These are phyloP conservation scores for Nesogale talazaci DNA, from an alignment of 2,113 vertebrate species.

Conservation along the genomic window DNA sequence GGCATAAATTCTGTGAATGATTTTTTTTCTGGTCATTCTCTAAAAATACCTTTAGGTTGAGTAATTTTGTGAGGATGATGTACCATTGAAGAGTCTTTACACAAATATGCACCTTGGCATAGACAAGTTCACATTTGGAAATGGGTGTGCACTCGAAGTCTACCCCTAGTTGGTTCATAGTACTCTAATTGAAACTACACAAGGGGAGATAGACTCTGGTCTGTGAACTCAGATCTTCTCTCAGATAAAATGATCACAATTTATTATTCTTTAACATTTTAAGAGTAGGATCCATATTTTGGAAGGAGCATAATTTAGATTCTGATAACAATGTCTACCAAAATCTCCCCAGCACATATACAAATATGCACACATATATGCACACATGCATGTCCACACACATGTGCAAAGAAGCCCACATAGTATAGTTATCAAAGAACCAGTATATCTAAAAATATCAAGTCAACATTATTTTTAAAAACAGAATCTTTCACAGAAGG, in stretches of 20 bases:
- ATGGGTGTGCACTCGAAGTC: neutral
- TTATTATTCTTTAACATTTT: neutral
- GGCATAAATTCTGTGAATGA: slow-evolving; percentile 42
- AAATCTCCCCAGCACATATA: neutral
- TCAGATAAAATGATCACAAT: neutral
- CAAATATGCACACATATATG: neutral
- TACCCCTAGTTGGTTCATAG: neutral
- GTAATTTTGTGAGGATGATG: neutral
- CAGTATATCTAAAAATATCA: neutral
- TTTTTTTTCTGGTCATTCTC: slow-evolving; percentile 50
- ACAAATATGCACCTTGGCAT: neutral
- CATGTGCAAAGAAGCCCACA: neutral
- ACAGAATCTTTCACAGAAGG: neutral
- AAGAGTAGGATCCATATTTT: neutral
- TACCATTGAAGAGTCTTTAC: neutral
- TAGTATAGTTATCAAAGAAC: neutral
- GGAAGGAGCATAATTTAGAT: neutral
- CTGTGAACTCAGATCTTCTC: neutral
- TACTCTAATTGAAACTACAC: neutral
- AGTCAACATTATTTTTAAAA: neutral
- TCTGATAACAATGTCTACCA: neutral
- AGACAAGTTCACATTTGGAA: neutral
- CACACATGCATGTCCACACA: neutral
- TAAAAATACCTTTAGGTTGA: slow-evolving; percentile 65
- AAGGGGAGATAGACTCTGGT: neutral